phyloP scores from a whole-genome alignment of 1,140 invertebrate genomes.

The Drosophila simulans region DNA sequence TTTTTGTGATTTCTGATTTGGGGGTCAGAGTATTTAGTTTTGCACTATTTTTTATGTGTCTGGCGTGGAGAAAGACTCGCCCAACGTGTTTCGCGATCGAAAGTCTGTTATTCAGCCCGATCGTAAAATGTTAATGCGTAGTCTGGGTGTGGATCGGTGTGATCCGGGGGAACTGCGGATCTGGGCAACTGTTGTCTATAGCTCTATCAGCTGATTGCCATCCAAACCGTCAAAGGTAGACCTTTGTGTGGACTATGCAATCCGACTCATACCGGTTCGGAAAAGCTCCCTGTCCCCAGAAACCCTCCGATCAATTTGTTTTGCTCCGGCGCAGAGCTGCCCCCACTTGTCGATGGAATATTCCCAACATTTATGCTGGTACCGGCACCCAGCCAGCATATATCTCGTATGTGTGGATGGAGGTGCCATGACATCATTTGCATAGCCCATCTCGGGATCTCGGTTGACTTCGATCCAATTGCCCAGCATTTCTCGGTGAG shows the following conservation, averaged over 20 bases:
- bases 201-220: slow-evolving; percentile 35
- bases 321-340: slow-evolving; percentile 10
- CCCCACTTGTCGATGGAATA: slow-evolving; percentile 62
- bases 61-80: slow-evolving; percentile 26
- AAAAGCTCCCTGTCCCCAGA: slow-evolving; percentile 25
- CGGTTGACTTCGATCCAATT: slow-evolving; percentile 21
- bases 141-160: slow-evolving; percentile 13
- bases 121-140: slow-evolving; percentile 41
- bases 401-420: not conserved
- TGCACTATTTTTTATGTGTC: slow-evolving; percentile 38
- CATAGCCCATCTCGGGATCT: slow-evolving; percentile 29
- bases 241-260: slow-evolving; percentile 19
- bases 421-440: slow-evolving; percentile 67
- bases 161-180: not conserved
- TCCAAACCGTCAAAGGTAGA: slow-evolving; percentile 13
- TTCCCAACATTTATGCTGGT: slow-evolving; percentile 68
- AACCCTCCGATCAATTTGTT: slow-evolving; percentile 61
- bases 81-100: slow-evolving; percentile 49
- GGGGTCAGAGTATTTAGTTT: slow-evolving; percentile 40
- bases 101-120: slow-evolving; percentile 38
- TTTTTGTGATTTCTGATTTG: slow-evolving; percentile 30
- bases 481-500: slow-evolving; percentile 30
- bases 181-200: slow-evolving; percentile 11
- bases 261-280: slow-evolving; percentile 30
- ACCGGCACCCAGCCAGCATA: slow-evolving; percentile 31